Evolutionary conservation across 2,888 invertebrate species (phyloP).

Genomic region (Pristionchus entomophagus): DNA sequence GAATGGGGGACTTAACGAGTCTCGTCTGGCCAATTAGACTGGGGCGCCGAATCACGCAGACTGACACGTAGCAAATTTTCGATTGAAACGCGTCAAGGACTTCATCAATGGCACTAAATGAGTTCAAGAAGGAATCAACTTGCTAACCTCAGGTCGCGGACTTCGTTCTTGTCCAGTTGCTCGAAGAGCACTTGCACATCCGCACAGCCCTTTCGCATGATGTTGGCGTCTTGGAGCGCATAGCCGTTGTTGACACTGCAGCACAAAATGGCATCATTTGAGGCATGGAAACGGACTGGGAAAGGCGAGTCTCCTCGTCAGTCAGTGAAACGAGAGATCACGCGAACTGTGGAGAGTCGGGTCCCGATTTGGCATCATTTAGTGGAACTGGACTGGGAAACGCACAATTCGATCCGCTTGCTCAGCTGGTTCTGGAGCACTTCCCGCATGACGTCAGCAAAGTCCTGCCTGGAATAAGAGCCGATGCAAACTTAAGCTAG

Average conservation of each 20-base stretch:
- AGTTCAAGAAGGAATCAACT: too few species aligned
- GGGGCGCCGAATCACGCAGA: too few species aligned
- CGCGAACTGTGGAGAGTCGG: not conserved
- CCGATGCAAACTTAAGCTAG: too few species aligned
- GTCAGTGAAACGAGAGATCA: not conserved
- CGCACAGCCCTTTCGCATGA: not conserved
- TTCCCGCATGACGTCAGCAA: constrained; percentile 10
- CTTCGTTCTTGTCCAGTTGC: not conserved
- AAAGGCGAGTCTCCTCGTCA: not conserved
- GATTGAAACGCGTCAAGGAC: too few species aligned
- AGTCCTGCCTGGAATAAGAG: constrained; percentile 40
- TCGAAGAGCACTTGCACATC: not conserved
- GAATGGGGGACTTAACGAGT: too few species aligned
- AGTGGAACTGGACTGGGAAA: too few species aligned
- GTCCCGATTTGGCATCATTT: not conserved
- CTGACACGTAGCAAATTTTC: too few species aligned
- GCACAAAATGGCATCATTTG: too few species aligned
- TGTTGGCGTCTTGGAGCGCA: not conserved
- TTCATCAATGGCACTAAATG: too few species aligned
- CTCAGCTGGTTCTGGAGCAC: not conserved
- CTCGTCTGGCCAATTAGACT: too few species aligned
- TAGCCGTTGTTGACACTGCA: constrained; percentile 15
- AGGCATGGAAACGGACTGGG: too few species aligned
- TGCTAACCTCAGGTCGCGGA: not conserved
- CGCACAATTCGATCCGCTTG: not conserved